phyloP scores from a whole-genome alignment of 2,797 vertebrate species.

The Spinus olivaceus region DNA sequence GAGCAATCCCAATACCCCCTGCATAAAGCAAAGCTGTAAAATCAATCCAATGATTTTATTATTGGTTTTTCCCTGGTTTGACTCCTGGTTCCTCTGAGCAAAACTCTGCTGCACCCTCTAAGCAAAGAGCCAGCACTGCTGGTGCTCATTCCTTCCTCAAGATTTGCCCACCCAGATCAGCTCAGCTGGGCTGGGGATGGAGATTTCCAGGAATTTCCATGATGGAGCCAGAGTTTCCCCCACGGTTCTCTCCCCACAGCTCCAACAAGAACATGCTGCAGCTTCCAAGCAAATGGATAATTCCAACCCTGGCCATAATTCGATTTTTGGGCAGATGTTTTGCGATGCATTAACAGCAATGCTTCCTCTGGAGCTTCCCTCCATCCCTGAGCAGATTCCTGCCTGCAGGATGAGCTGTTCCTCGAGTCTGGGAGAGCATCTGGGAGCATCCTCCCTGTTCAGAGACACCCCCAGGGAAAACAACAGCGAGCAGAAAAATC shows the following conservation, averaged over 20 bases:
- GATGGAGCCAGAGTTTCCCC: not conserved
- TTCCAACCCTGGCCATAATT: not conserved
- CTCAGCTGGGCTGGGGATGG: not conserved
- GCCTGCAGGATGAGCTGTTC: not conserved
- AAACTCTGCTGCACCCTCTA: not conserved
- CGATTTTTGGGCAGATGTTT: not conserved
- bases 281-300: not conserved
- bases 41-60: not conserved
- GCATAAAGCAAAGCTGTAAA: not conserved
- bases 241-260: not conserved
- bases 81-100: not conserved
- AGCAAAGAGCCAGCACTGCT: not conserved
- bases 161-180: not conserved
- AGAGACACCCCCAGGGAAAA: fast-evolving
- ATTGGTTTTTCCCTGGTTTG: not conserved
- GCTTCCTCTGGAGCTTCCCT: not conserved
- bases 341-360: not conserved
- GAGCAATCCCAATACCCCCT: fast-evolving
- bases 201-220: not conserved
- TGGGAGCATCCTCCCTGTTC: not conserved
- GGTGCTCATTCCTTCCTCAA: not conserved
- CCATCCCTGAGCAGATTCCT: not conserved
- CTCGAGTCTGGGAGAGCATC: not conserved
- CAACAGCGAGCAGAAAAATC: fast-evolving
- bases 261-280: not conserved